These are phyloP conservation scores for Myotis brandtii DNA, from an alignment of 2,113 vertebrate species.

Conservation along the genomic window DNA sequence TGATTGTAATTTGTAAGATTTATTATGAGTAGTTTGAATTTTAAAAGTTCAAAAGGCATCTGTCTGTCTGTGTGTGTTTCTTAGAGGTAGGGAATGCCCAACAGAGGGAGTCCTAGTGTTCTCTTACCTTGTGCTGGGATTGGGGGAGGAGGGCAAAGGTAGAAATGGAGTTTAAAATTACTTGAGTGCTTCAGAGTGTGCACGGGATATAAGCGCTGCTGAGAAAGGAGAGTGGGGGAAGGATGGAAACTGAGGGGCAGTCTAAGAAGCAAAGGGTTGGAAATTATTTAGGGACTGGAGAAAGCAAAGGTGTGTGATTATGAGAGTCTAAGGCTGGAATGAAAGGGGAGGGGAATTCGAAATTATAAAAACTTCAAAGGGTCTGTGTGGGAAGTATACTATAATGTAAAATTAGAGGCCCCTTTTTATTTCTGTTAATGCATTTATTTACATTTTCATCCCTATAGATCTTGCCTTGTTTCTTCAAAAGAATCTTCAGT, in stretches of 20 bases:
- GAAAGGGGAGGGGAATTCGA: not conserved
- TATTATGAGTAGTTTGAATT: not conserved
- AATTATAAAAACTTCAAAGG: not conserved
- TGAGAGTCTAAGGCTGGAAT: not conserved
- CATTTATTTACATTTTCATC: conserved; percentile 13
- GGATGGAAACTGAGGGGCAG: not conserved
- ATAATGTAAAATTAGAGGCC: not conserved
- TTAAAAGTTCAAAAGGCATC: conserved; percentile 15
- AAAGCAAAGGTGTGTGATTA: not conserved
- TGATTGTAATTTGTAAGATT: conserved; percentile 60
- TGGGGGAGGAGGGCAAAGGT: not conserved
- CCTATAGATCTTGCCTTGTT: conserved; percentile 35
- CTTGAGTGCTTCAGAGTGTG: not conserved
- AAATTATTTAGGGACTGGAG: not conserved
- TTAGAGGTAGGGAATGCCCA: not conserved
- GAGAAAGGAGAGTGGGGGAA: not conserved
- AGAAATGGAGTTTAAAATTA: not conserved
- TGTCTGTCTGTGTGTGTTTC: not conserved
- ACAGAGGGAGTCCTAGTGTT: not conserved
- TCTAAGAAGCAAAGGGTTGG: not conserved
- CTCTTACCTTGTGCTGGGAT: not conserved
- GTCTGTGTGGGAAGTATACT: not conserved
- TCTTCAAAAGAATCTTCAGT: not conserved
- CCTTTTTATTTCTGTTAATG: conserved; percentile 40
- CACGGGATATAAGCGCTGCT: not conserved